Evolutionary conservation across 2,888 invertebrate species (phyloP), one percentile per base, ranked within the genome.

Genomic region (Dorcus parallelipipedus): DNA sequence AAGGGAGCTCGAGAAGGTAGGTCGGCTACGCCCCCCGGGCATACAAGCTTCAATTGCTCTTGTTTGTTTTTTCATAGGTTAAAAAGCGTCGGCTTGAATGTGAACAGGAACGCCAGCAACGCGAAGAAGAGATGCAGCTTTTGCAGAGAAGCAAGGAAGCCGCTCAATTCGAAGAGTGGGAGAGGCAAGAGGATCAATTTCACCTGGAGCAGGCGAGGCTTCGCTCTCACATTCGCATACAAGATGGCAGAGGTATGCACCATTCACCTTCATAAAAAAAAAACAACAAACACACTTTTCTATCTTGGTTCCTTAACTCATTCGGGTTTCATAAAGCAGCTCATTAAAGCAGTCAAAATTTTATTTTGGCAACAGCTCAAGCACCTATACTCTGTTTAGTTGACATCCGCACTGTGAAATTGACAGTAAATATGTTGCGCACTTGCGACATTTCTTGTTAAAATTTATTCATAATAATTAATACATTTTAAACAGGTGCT

Each of bases 141-240:
- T 82, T 94, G 71, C 95, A 97, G 72, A 83, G 95, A 68, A 86
- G 93, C 72, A 91, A 94, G 80, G 90, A 95, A 80, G 90, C 95
- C 54, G 92, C 93, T 56, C 94, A 94, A 76, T 90, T 91, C 77
- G 87, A 92, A 76, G 93, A 93, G 72, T 98, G 97, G 96, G 92
- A 93, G 72, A 86, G 91, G 41, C 97, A 97, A 73, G 99, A 99
- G 80, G 97, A 98, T 78, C 89, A 93, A 77, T 99, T 99, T 81
- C 98, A 98, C 76, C 81, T 99, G 72, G 92, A 97, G 71, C 99
- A 99, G 81, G 97, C 98, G 0, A 85, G 95, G 40, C 81, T 97
- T 56, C 83, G 98, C 69, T 96, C 97, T 52, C 89, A 92, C 73
- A 97, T 99, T 65, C 86, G 99, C 61, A 98, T 99, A 59, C 91